Base-by-base conservation (phyloP, 2,888 invertebrate species). In the Platycnemis pennipes region DNA sequence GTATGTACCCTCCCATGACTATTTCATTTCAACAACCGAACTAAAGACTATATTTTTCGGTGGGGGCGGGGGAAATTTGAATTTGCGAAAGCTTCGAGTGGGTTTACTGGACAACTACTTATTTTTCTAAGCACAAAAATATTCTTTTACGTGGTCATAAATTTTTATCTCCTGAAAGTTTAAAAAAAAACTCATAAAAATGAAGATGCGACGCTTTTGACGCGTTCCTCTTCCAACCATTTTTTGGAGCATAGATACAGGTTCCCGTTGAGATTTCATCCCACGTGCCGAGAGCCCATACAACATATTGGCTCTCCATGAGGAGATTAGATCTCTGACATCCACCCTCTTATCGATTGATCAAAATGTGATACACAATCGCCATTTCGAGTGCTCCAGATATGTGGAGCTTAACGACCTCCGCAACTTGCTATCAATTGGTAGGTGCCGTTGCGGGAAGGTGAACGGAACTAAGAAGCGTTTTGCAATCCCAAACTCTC, bases 351-450 rank as follows among this genome's bases (percentile, higher is more conserved):
- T 77, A 37, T 77, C 77, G 77, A 11, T 16, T 11, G 7, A 77
- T 77, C 77, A 77, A 77, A 77, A 37, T 77, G 77, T 77, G 77
- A 77, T 37, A 77, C 77, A 77, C 31, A 37, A 77, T 77, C 77
- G 37, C 37, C 77, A 77, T 37, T 77, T 77, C 37, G 77, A 37
- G 26, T 77, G 37, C 37, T 26, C 1, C 77, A 8, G 37, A 77
- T 31, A 63, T 22, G 5, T 7, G 49, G 37, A 77, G 37, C 37
- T 37, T 13, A 13, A 31, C 31, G 77, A 37, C 77, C 77, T 77
- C 77, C 77, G 31, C 37, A 77, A 77, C 77, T 13, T 11, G 13
- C 11, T 77, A 77, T 77, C 77, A 11, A 77, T 77, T 77, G 37
- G 77, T 13, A 0, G 77, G 77, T 2, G 37, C 63, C 63, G 37